These are phyloP conservation scores for Macrophya alboannulata DNA, from an alignment of 2,888 invertebrate species.

Conservation along the genomic window DNA sequence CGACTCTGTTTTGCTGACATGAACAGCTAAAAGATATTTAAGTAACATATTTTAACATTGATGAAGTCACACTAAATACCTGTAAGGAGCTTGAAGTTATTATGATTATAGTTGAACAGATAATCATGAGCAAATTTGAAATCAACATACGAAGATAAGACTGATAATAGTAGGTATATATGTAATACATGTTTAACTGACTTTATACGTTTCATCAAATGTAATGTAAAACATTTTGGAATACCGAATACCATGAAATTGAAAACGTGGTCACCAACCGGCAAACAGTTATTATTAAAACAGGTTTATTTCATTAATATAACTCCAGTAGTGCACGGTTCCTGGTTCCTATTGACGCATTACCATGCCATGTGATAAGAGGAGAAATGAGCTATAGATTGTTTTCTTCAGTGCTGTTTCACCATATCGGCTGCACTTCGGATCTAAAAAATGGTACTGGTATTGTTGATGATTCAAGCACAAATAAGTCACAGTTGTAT, in stretches of 20 bases:
- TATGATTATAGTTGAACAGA: conserved; percentile 30
- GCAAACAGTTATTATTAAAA: conserved; percentile 15
- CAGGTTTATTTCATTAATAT: conserved; percentile 22
- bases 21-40: conserved; percentile 50
- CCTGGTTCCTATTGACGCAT: conserved; percentile 48
- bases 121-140: conserved; percentile 17
- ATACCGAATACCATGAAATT: conserved; percentile 12
- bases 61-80: conserved; percentile 30
- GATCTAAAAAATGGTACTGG: conserved; percentile 69
- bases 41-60: conserved; percentile 11
- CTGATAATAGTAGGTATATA: conserved; percentile 1
- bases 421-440: conserved; percentile 65
- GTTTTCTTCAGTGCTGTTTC: conserved; percentile 50
- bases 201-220: conserved; percentile 3
- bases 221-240: neutral
- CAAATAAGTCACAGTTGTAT: conserved; percentile 69
- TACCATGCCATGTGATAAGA: conserved; percentile 25
- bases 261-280: conserved; percentile 13
- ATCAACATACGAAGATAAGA: conserved; percentile 23
- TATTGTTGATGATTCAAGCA: conserved; percentile 67
- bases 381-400: conserved; percentile 2
- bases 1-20: conserved; percentile 43
- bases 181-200: conserved; percentile 25
- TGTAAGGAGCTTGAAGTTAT: conserved; percentile 51
- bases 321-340: conserved; percentile 43